Base-by-base conservation (phyloP, 1,140 invertebrate species). In the Hermatobates lingyangjiaoensis region DNA sequence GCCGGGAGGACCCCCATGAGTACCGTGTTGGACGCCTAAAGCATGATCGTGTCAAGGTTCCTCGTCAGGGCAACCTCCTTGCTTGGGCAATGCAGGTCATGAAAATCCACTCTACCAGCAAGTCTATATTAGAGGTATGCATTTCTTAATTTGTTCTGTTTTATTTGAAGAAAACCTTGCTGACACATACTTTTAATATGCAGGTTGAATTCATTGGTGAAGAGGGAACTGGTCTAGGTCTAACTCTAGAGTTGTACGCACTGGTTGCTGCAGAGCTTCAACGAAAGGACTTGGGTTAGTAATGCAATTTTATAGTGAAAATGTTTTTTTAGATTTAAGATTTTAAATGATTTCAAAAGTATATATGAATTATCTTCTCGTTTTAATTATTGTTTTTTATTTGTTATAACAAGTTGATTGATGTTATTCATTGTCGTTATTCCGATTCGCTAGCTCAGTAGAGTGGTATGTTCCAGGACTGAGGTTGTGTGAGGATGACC, bases 201-300 rank as follows among this genome's bases (percentile, higher is more conserved):
- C 52, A 74, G 70, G 76, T 98, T 56, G 92, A 97, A 66, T 99
- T 98, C 65, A 74, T 80, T 38, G 87, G 85, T 45, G 95, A 98
- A 70, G 93, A 98, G 68, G 95, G 95, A 39, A 98, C 95, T 12
- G 95, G 95, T 14, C 70, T 98, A n/a, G 95, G 95, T 0, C 95
- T 94, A 1, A 98, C 94, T 3, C 67, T 99, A 15, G 95, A 98
- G 71, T 98, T 99, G 67, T 99, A 95, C 69, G 89, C 94, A 38
- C 71, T 98, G 20, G 87, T 96, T 15, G 88, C 91, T 34, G 90
- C 87, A 7, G 94, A 98, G 72, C 69, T 98, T 45, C 94, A 98
- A 68, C 75, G 87, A 45, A 81, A 87, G 56, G 83, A 91, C 63
- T 70, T 96, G 15, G 80, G 74, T 60, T 54, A 44, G 48, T 51